Evolutionary conservation across 2,888 invertebrate species (phyloP), one percentile per base, ranked within the genome.

Genomic region (Bombylius major): DNA sequence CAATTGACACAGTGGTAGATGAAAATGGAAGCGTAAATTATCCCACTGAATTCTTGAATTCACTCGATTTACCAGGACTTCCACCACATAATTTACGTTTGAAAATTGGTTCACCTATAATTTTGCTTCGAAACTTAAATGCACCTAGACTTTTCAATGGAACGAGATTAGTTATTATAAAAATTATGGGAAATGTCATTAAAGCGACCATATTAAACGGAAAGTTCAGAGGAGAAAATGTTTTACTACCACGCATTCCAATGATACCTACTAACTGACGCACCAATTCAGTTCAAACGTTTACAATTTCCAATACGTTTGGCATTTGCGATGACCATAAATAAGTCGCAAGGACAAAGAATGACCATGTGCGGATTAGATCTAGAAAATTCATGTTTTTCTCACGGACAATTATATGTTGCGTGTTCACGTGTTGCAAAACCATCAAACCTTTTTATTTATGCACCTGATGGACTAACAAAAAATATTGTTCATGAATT

Each of bases 391-490:
- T 56, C 56, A 50, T 63, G 64, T 39, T 66, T 68, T 62, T 64
- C 65, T 23, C 66, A 70, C 59, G 66, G 67, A 33, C 66, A 69
- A 62, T 60, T 68, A 47, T 68, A 70, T 59, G 68, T 70, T 1
- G 67, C 64, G 23, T 64, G 63, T 54, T 67, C 65, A 23, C 57
- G 66, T 33, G 64, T 62, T 5, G 61, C 58, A 36, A 58, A 58
- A 58, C 55, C 58, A 47, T 50, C 50, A 34, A 62, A n/a, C n/a
- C n/a, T n/a, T n/a, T n/a, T n/a, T n/a, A n/a, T n/a, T n/a, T n/a
- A n/a, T n/a, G n/a, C n/a, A n/a, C n/a, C n/a, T n/a, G n/a, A n/a
- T n/a, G n/a, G n/a, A 39, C n/a, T 39, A 39, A 50, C n/a, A n/a
- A 39, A 50, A 50, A 39, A 39, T 39, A 11, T 39, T 39, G 49